Base-by-base conservation (phyloP, 2,113 vertebrate genomes). In the Epinephelus lanceolatus region DNA sequence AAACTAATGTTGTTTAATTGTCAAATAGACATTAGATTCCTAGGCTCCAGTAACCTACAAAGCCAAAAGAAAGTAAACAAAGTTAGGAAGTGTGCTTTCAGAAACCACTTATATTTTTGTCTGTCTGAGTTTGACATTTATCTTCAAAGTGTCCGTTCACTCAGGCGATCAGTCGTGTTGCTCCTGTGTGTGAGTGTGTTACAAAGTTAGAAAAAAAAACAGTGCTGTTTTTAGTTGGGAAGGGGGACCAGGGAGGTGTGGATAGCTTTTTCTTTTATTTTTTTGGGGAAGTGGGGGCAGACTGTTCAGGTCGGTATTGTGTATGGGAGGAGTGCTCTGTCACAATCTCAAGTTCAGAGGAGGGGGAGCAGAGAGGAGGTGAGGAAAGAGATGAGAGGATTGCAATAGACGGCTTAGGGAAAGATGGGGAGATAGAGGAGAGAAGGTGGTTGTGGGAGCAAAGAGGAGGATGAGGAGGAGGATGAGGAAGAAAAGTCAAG, bases 401-500 rank as follows among this genome's bases (percentile, higher is more conserved):
- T 37, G 83, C 71, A 70, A 23, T 55, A 61, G 47, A 60, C 0
- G 57, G 73, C 81, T 84, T 51, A 78, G 59, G 74, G 25, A 25
- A 66, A 73, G 78, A 86, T 76, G 49, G 42, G 23, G 76, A 87
- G 86, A 89, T 75, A 79, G 30, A 3, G 45, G 21, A 19, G 53
- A 18, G 57, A 25, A 33, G 56, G 56, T 60, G 30, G 15, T 1
- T 47, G 52, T 37, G 45, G 61, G 61, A 63, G 55, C 45, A 30
- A 42, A 80, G 66, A 25, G 49, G 42, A 45, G 5, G 53, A 13
- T 45, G 25, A 49, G 23, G 45, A 61, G 33, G 8, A 42, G 42
- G 57, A 51, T 1, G 72, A 80, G 25, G 80, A 80, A 33, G 63
- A 61, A 59, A 77, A 84, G 81, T 83, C 73, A 71, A 81, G 84